Base-by-base conservation (phyloP, 2,888 invertebrate species). In the Oscheius myriophilus region DNA sequence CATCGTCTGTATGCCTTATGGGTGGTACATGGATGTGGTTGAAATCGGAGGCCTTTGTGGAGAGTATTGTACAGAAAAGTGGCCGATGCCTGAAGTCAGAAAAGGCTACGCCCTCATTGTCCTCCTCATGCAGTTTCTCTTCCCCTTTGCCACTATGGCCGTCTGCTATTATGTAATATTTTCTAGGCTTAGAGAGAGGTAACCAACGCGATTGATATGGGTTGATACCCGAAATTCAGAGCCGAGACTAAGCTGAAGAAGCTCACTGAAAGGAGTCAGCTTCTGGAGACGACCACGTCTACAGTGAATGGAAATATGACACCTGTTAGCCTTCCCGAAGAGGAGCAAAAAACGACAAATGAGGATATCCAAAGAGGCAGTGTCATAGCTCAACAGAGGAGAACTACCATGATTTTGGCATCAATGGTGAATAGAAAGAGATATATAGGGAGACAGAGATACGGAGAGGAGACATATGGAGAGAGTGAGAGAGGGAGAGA, bases 141-240 rank as follows among this genome's bases (percentile, higher is more conserved):
- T 96, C 78, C 97, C 97, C 1, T 96, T 97, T 88, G 89, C 92
- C 75, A 92, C 96, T 75, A 96, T 97, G 86, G 92, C 93, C 11
- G 92, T 94, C 86, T 96, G 96, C 88, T 98, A 98, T 88, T 91
- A 93, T n/a, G 96, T 57, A 93, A 94, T 69, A 89, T 93, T 85
- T 64, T 72, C 80, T 9, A 54, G 75, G 23, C 70, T 85, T 39
- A 64, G 79, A 26, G 73, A 79, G 43, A 73, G 84, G 69, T 78
- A 45, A 39, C 51, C 41, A 26, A 45, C 16, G 49, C n/a, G 42
- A n/a, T 6, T 33, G 9, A 42, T 43, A 45, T 58, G 9, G 23
- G 4, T 52, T 33, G n/a, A n/a, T n/a, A n/a, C n/a, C 18, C 18
- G 25, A 26, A 18, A 62, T 70, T 51, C 49, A 75, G 78, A 62